Evolutionary conservation across 2,113 vertebrate species (phyloP).

Genomic region (Paedocypris sp.): DNA sequence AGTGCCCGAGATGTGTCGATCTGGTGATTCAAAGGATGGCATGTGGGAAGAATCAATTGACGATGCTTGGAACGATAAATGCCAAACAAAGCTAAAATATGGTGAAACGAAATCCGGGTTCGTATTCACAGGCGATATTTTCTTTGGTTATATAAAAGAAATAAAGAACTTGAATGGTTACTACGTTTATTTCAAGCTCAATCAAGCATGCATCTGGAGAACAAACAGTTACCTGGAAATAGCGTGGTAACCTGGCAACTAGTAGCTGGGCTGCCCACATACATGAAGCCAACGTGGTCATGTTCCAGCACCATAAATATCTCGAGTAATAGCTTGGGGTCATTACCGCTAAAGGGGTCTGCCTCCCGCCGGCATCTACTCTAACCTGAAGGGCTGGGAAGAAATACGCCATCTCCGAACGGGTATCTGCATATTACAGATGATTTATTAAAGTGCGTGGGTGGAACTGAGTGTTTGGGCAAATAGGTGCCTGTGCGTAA

Average conservation of each 20-base stretch:
- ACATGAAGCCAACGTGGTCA: conserved; percentile 46
- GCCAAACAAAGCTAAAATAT: conserved; percentile 1
- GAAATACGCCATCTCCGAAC: neutral
- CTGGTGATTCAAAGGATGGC: too few species aligned
- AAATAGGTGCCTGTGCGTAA: neutral
- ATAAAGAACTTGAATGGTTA: too few species aligned
- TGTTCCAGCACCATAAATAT: conserved; percentile 25
- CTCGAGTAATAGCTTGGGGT: conserved; percentile 15
- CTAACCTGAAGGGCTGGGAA: conserved; percentile 7
- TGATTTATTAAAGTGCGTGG: conserved; percentile 1
- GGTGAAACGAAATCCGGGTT: neutral
- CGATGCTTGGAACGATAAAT: conserved; percentile 4
- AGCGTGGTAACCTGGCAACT: conserved; percentile 62
- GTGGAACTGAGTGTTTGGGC: neutral
- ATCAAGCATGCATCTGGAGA: neutral
- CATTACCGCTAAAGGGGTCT: conserved; percentile 5
- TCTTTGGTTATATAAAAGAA: too few species aligned
- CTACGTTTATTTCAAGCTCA: too few species aligned
- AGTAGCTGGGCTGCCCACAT: conserved; percentile 60
- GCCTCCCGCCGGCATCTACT: neutral
- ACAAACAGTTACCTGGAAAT: conserved; percentile 21
- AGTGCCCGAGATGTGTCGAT: neutral
- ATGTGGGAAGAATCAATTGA: too few species aligned
- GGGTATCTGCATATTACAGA: conserved; percentile 8
- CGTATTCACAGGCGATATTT: conserved; percentile 1